A percentile compares a stretch with the other conserved stretches of the same genome.
phyloP scores from a whole-genome alignment of 2,113 vertebrate genomes.

The Rallus limicola region DNA sequence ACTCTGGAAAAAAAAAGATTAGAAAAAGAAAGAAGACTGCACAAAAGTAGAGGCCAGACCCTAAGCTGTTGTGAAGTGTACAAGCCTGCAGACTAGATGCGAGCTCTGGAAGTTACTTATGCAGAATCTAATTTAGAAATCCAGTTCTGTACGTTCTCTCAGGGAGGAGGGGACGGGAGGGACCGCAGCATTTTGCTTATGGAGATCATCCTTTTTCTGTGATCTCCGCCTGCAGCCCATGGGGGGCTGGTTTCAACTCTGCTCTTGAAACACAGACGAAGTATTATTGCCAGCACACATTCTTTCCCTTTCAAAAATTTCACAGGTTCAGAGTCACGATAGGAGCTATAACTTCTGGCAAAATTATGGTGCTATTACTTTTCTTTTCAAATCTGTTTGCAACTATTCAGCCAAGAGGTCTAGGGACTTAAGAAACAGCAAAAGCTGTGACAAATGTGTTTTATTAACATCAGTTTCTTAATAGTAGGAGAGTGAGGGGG shows the following conservation, averaged over 20 bases:
- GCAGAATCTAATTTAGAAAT: constrained; percentile 40
- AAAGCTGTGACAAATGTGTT: background rate
- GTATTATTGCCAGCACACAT: constrained; percentile 41
- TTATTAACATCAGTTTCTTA: background rate
- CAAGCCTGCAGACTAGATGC: background rate
- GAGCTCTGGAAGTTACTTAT: constrained; percentile 28
- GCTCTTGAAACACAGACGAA: constrained; percentile 58
- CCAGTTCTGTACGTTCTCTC: background rate
- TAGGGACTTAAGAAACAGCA: background rate
- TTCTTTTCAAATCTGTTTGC: constrained; percentile 32
- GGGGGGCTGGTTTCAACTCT: constrained; percentile 40
- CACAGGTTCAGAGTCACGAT: constrained; percentile 61
- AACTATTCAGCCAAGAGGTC: constrained; percentile 35
- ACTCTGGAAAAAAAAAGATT: constrained; percentile 25
- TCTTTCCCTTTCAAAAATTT: constrained; percentile 66
- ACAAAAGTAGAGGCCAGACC: background rate
- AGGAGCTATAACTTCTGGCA: constrained; percentile 54
- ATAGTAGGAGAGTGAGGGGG: background rate
- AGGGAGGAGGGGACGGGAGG: background rate
- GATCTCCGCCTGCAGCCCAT: constrained; percentile 7
- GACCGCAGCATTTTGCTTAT: background rate
- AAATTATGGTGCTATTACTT: constrained; percentile 8
- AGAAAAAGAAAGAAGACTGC: background rate
- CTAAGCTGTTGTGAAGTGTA: background rate
- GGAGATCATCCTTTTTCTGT: background rate